Conservation (phyloP, 64 coral and sea anemone genomes). For the Pachyseris speciosa region DNA sequence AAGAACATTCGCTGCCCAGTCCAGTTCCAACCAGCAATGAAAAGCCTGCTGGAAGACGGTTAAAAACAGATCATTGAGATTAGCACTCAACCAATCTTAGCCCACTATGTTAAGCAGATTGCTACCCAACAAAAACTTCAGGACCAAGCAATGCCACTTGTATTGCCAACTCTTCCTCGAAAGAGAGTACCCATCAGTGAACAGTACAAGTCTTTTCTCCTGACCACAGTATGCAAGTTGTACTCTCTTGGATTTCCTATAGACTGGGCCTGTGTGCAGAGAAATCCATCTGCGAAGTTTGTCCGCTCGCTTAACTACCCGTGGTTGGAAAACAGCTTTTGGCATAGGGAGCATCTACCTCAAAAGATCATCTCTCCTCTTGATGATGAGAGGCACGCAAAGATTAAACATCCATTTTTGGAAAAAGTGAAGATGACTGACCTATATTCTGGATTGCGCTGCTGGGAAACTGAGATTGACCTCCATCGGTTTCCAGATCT, state of each 20-base stretch:
- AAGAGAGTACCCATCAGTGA: conserved; percentile 52
- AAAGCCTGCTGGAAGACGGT: conserved; percentile 39
- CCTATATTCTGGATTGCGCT: conserved; percentile 35
- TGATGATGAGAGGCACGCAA: background rate
- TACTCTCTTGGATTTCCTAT: conserved; percentile 38
- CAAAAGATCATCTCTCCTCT: background rate
- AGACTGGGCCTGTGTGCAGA: conserved; percentile 57
- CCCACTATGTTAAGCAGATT: conserved; percentile 70
- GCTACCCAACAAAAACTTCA: conserved; percentile 19
- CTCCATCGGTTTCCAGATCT: conserved; percentile 42
- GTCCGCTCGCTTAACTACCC: conserved; percentile 56
- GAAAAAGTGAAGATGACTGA: conserved; percentile 12
- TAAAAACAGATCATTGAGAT: conserved; percentile 76
- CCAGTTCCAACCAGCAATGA: conserved; percentile 55
- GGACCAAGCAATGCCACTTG: conserved; percentile 26
- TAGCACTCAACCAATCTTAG: conserved; percentile 65
- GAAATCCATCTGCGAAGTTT: conserved; percentile 37
- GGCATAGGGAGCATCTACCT: conserved; percentile 19
- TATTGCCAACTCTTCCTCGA: conserved; percentile 46
- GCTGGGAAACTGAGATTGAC: conserved; percentile 76
- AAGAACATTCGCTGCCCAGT: conserved; percentile 76
- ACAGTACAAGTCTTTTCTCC: conserved; percentile 54
- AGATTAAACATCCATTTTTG: conserved; percentile 49
- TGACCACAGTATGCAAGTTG: conserved; percentile 65
- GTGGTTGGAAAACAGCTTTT: conserved; percentile 73